Conservation (phyloP, 2,797 vertebrate species). For the Arrhamphus sclerolepis region DNA sequence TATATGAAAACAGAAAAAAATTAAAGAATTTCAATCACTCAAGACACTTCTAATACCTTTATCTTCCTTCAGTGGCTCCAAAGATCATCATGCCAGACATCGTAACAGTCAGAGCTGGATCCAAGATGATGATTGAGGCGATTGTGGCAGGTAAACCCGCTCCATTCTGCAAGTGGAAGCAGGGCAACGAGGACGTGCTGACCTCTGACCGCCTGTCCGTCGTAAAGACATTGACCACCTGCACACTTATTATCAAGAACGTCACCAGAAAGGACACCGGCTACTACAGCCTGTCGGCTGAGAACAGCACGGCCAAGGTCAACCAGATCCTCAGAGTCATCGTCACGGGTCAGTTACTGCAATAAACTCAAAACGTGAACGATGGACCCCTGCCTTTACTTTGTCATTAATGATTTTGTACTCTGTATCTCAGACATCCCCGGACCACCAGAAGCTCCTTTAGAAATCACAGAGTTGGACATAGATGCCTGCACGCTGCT, state of each 20-base stretch:
- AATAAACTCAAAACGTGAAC: background rate
- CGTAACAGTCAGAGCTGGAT: conserved; percentile 91
- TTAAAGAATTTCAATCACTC: background rate
- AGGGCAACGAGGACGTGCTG: conserved; percentile 88
- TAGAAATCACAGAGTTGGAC: conserved; percentile 91
- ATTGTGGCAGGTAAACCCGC: conserved; percentile 92
- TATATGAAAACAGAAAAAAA: background rate
- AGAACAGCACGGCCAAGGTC: conserved; percentile 89
- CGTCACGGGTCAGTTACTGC: conserved; percentile 89
- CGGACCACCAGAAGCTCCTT: conserved; percentile 92
- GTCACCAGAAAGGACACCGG: conserved; percentile 91
- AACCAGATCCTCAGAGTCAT: conserved; percentile 91
- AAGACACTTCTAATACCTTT: conserved; percentile 1
- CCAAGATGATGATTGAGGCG: conserved; percentile 93
- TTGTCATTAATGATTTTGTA: conserved; percentile 5
- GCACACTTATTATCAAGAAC: conserved; percentile 91
- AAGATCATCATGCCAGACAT: conserved; percentile 94
- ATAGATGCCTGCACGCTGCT: conserved; percentile 92
- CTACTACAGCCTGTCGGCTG: conserved; percentile 93
- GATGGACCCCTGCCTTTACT: background rate
- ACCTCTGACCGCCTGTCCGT: conserved; percentile 92
- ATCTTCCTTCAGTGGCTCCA: conserved; percentile 84
- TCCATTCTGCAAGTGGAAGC: conserved; percentile 91
- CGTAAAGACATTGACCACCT: conserved; percentile 87
- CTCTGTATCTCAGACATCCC: conserved; percentile 85